These are phyloP conservation scores for Chromoteleia sp. DNA, from an alignment of 2,888 invertebrate species.

Conservation along the genomic window DNA sequence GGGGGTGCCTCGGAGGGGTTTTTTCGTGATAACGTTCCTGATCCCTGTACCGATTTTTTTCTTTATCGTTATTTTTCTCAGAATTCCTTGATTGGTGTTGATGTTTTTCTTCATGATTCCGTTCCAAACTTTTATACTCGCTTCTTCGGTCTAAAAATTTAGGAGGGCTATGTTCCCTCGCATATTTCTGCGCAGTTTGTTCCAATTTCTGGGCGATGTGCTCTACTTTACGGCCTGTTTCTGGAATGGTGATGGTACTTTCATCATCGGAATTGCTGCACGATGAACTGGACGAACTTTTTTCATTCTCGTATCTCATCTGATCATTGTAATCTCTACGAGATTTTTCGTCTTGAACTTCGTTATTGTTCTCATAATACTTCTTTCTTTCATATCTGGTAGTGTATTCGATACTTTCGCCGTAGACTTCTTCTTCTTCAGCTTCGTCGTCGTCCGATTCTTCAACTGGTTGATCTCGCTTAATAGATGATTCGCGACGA, in stretches of 20 bases:
- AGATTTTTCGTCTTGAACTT: slow-evolving; percentile 68
- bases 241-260: slow-evolving; percentile 82
- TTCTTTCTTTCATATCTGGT: slow-evolving; percentile 77
- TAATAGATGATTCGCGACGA: slow-evolving; percentile 66
- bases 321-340: slow-evolving; percentile 70
- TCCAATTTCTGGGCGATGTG: slow-evolving; percentile 83
- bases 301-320: slow-evolving; percentile 79
- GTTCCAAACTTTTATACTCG: slow-evolving; percentile 74
- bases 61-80: slow-evolving; percentile 73
- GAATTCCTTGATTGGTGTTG: slow-evolving; percentile 72
- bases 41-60: slow-evolving; percentile 58
- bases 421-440: slow-evolving; percentile 79
- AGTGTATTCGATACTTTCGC: slow-evolving; percentile 72
- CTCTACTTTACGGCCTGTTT: slow-evolving; percentile 82
- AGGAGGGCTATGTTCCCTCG: slow-evolving; percentile 82
- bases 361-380: slow-evolving; percentile 76
- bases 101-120: slow-evolving; percentile 62
- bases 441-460: slow-evolving; percentile 80
- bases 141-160: slow-evolving; percentile 81
- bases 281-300: slow-evolving; percentile 76
- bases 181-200: slow-evolving; percentile 83
- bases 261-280: slow-evolving; percentile 81
- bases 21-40: slow-evolving; percentile 74
- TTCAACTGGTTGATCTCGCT: slow-evolving; percentile 71
- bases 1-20: too few species aligned